Evolutionary conservation across 1,140 invertebrate species (phyloP), one percentile per base, ranked within the genome.

Genomic region (Asobara japonica): DNA sequence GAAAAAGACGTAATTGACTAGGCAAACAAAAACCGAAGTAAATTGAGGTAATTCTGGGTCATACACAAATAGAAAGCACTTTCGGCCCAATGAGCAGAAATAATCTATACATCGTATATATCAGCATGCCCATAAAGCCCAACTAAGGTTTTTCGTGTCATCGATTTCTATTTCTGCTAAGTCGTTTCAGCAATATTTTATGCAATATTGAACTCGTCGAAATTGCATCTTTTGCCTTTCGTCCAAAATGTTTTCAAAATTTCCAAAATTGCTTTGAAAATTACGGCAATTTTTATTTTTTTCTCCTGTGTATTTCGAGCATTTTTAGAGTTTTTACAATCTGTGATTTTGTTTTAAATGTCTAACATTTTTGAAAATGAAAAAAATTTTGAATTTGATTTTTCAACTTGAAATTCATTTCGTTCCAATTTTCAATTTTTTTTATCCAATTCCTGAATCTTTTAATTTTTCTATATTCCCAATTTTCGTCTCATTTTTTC

Each of bases 1-100:
- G 20, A 65, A 41, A n/a, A 20, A 10, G 10, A 38, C 13, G 20
- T n/a, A 41, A 38, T 41, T 38, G 36, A 27, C 20, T 20, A 16
- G n/a, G 16, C 8, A 22, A 67, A 29, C 25, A 67, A 71, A 64
- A 78, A 67, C 69, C 71, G 75, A 69, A 77, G 38, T 68, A 36
- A 25, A 48, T 11, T 78, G 73, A 70, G 20, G 65, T 65, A 78
- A 78, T 76, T 45, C 18, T 36, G 41, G 70, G 65, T 71, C 68
- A 18, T 29, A 74, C 38, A 16, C 56, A 69, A 78, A 76, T 71
- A 71, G 69, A 72, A 74, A 74, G 72, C 71, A 66, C 31, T 69
- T 56, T 68, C 65, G n/a, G 38, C 41, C 51, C 45, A 41, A 56
- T 70, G 22, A 64, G 69, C 51, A 72, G 56, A 76, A 72, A 70